Conservation (phyloP, 2,797 vertebrate species). For the Poecile montanus region DNA sequence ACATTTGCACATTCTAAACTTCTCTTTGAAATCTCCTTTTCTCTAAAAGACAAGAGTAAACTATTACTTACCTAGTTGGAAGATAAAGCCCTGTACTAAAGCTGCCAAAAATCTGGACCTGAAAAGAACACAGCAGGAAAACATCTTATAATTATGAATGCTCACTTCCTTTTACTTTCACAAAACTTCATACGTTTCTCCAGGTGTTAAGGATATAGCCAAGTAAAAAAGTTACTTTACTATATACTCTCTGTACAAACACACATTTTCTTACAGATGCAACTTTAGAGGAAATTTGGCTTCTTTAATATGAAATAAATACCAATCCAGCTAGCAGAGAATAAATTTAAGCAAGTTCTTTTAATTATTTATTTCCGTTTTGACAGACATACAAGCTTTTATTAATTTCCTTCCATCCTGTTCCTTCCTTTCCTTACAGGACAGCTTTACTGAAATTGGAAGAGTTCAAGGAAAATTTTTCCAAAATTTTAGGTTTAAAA, state of each 20-base stretch:
- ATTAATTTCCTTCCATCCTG: not conserved
- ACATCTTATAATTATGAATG: not conserved
- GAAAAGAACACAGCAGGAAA: not conserved
- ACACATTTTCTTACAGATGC: not conserved
- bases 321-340: not conserved
- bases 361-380: not conserved
- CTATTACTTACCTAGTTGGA: slow-evolving; percentile 89
- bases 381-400: not conserved
- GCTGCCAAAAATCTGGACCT: slow-evolving; percentile 99
- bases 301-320: not conserved
- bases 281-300: not conserved
- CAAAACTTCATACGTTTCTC: not conserved
- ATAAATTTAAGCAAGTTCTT: not conserved
- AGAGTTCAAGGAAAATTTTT: not conserved
- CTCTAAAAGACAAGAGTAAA: not conserved
- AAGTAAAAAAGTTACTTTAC: not conserved
- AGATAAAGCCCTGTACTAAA: slow-evolving; percentile 98
- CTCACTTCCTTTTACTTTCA: not conserved
- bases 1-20: not conserved
- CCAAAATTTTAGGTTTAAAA: not conserved
- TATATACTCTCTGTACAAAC: not conserved
- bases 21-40: not conserved
- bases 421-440: not conserved
- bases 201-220: not conserved
- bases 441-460: not conserved